Evolutionary conservation across 1,140 invertebrate genomes (phyloP), one percentile per base, ranked within the genome.

Genomic region (Achroia grisella): DNA sequence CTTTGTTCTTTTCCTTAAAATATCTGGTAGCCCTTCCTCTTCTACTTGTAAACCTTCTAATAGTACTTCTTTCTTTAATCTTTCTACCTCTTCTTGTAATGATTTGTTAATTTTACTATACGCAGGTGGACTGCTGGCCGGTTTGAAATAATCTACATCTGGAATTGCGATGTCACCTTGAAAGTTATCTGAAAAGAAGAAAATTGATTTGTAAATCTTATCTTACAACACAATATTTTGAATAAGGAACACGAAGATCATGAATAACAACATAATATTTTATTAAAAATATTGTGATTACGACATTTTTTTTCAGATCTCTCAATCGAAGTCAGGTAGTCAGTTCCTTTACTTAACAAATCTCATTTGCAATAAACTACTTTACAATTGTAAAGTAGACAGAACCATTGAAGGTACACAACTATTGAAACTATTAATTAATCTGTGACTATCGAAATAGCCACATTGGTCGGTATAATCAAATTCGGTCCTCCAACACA

Each of bases 151-250:
- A 49, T 90, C 85, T 14, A 88, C 76, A 39, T 93, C 89, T 14
- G 93, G 89, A 49, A 96, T 80, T 0, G 94, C 93, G 34, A 96
- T 95, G 65, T 96, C 94, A 2, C 93, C 93, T 74, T 91, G 86
- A 60, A 94, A 95, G 10, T 89, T 91, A 57, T 88, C 94, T 95
- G 87, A 29, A 67, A 77, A 62, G 43, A 70, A 52, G 46, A 42
- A 37, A 52, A 3, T 23, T 2, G 17, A 6, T 23, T 3, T 23
- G 17, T 3, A 23, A 3, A 3, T 23, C 6, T 23, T 23, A 23
- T 23, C 6, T 2, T 23, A 23, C 2, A 23, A 23, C n/a, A n/a
- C n/a, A n/a, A n/a, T n/a, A n/a, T n/a, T n/a, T n/a, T n/a, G n/a
- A n/a, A n/a, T n/a, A n/a, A n/a, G n/a, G n/a, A n/a, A n/a, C n/a